These are phyloP conservation scores for Philopotamus ludificatus DNA, from an alignment of 1,140 invertebrate genomes.

Conservation along the genomic window DNA sequence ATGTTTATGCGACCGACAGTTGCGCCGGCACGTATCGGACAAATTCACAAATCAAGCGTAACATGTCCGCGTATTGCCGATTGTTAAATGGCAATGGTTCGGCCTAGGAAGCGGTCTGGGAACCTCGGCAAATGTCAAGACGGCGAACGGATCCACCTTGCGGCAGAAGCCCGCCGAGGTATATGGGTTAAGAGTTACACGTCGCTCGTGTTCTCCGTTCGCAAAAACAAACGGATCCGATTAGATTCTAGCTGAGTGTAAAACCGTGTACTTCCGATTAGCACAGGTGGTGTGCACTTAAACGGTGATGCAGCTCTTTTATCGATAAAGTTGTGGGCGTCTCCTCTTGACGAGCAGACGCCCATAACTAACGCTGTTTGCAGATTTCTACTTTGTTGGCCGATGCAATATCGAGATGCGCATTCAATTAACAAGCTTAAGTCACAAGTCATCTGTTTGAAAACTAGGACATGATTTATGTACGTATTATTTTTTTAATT, in stretches of 20 bases:
- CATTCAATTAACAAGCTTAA: too few species aligned
- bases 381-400: too few species aligned
- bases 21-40: too few species aligned
- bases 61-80: too few species aligned
- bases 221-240: conserved; percentile 34
- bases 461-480: not conserved
- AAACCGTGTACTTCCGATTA: conserved; percentile 40
- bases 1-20: too few species aligned
- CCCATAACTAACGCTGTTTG: too few species aligned
- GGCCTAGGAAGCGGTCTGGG: too few species aligned
- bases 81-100: too few species aligned
- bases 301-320: conserved; percentile 6
- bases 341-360: not conserved
- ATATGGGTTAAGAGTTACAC: conserved; percentile 34
- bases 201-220: conserved; percentile 7
- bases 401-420: too few species aligned
- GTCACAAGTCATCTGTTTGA: too few species aligned
- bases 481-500: too few species aligned
- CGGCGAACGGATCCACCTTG: conserved; percentile 21
- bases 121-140: conserved; percentile 38
- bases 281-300: conserved; percentile 3
- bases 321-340: conserved; percentile 10
- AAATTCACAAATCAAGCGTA: too few species aligned
- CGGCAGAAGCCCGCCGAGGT: conserved; percentile 8
- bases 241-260: conserved; percentile 39